Evolutionary conservation across 1,140 invertebrate species (phyloP), one percentile per base, ranked within the genome.

Genomic region (Musca vetustissima): DNA sequence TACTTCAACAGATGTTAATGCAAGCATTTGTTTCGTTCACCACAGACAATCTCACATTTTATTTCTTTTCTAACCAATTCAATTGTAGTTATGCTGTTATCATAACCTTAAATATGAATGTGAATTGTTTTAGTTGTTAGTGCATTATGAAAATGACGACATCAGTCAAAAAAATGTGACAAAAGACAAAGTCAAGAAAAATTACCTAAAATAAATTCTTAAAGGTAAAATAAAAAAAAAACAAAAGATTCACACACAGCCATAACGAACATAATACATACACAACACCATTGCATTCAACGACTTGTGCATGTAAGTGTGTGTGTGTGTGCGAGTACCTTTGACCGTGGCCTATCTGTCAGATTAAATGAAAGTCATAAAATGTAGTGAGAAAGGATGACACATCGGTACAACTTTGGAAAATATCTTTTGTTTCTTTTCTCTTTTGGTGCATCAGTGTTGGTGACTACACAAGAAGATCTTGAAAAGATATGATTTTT

Each of bases 341-440:
- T 71, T 69, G 67, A 70, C 73, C 73, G 75, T 80, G 78, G 80
- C 76, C 76, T 78, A 80, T 78, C 76, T 80, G 78, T 80, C 78
- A 78, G 78, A 80, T 80, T 80, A 80, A 72, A 71, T 72, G 74
- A 78, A 80, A 71, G 70, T 69, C 75, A 72, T 80, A 80, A 80
- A 80, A 67, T 80, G 76, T 72, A 73, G 71, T 80, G 78, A 80
- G 76, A 74, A 78, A 77, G 78, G 78, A 78, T 78, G 78, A 78
- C 78, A 80, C 68, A 53, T 69, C 55, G 55, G 48, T 13, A 36
- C 57, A 61, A 61, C 57, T 43, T 43, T 43, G 11, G 36, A 43
- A n/a, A 61, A 61, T 43, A 61, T 36, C 57, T 61, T 61, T 61
- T 36, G 57, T 61, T 61, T 61, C 17, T 1, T 52, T 19, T 19